Percentiles rank a stretch among this genome's conserved stretches.
phyloP scores from a whole-genome alignment of 1,140 invertebrate genomes.

The Ips typographus region DNA sequence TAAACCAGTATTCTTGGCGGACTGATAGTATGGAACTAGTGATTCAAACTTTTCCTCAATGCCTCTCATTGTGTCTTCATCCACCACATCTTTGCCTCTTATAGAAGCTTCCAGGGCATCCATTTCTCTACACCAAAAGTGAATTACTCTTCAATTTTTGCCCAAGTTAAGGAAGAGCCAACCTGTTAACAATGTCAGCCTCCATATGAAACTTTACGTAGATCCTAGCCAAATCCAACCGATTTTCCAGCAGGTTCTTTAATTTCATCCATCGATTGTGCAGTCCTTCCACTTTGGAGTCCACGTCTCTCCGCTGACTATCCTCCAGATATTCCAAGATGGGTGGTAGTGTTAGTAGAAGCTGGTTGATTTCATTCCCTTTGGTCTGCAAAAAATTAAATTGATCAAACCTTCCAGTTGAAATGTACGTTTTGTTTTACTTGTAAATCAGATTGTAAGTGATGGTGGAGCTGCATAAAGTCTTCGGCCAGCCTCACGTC shows the following conservation, averaged over 20 bases:
- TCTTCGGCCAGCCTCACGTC: conserved; percentile 69
- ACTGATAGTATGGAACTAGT: conserved; percentile 61
- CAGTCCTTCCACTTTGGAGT: conserved; percentile 63
- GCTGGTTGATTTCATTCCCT: conserved; percentile 65
- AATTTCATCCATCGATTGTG: conserved; percentile 66
- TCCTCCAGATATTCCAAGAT: conserved; percentile 69
- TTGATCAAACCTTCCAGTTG: not conserved
- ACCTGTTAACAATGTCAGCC: conserved; percentile 62
- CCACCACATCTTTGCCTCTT: conserved; percentile 50
- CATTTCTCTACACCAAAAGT: conserved; percentile 55
- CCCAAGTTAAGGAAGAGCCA: too few relatives aligned
- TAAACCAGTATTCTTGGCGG: conserved; percentile 64
- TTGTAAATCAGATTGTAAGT: conserved; percentile 73
- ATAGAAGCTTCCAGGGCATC: conserved; percentile 65
- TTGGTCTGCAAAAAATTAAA: conserved; percentile 57
- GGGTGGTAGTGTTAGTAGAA: conserved; percentile 64
- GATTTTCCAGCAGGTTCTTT: conserved; percentile 62
- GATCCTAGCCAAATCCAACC: conserved; percentile 64
- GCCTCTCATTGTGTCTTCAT: conserved; percentile 58
- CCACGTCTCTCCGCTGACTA: conserved; percentile 63
- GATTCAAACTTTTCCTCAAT: conserved; percentile 64
- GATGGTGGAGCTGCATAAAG: conserved; percentile 74
- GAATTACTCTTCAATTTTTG: not conserved
- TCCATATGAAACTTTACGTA: conserved; percentile 76
- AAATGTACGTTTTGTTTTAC: conserved; percentile 50